Evolutionary conservation across 2,113 vertebrate species (phyloP), one percentile per base, ranked within the genome.

Genomic region (Anarhynchus alexandrinus): DNA sequence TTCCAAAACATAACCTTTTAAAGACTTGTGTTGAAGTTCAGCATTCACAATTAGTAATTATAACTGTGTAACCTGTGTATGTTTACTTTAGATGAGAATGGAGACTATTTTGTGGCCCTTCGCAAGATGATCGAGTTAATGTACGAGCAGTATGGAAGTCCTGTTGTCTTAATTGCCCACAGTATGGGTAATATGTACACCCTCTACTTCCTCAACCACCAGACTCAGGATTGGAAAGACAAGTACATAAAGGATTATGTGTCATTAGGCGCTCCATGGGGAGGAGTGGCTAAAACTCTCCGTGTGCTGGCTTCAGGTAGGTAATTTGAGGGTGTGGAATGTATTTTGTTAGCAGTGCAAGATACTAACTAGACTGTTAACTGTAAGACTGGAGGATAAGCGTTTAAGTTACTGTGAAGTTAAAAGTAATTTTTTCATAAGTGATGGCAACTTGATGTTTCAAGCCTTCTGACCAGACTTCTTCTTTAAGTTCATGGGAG

Each of bases 101-200:
- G 97, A 93, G 97, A 98, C 13, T 99, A 99, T 92, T 99, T 99
- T 97, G 92, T 98, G 97, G 98, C 96, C 3, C 98, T 99, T 93
- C 98, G 98, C 96, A 90, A 98, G 97, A 99, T 99, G 99, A 99
- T 99, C 29, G 99, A 99, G 96, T 96, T 98, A 12, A 99, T 99
- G 99, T 98, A 98, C 11, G 97, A 99, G 88, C 98, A 98, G 45
- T 98, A 99, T 7, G 98, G 98, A 3, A 97, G 98, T 69, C 99
- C 99, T 0, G 99, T 99, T 89, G 99, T 99, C 54, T 98, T 99
- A 61, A 98, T 99, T 16, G 99, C 99, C 73, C 99, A 99, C 98
- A 99, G 99, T 49, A 99, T 99, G 99, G 99, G 99, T 32, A 99
- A 99, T 91, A 98, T 99, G 98, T 99, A 99, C 97, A 99, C 98